Conservation (phyloP, 2,888 invertebrate genomes). For the Pilophorus perplexus region DNA sequence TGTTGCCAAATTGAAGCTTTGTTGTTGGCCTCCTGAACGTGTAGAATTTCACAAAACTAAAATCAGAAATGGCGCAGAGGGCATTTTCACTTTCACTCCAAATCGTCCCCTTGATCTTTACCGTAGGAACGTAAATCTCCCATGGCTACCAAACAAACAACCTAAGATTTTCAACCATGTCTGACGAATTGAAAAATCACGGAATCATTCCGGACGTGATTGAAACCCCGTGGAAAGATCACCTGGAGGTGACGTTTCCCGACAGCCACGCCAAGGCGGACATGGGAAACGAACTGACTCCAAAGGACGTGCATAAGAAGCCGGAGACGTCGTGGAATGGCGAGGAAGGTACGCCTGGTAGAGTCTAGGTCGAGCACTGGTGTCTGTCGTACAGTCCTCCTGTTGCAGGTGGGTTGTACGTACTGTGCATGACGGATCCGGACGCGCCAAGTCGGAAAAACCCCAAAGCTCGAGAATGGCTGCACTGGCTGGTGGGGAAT, state of each 20-base stretch:
- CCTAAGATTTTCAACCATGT: no score
- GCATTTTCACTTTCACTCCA: no score
- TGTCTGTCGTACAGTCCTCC: no score
- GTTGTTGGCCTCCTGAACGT: no score
- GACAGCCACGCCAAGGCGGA: slow-evolving; percentile 52
- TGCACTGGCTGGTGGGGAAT: slow-evolving; percentile 87
- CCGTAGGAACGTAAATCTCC: no score
- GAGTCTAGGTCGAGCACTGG: no score
- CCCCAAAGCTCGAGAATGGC: slow-evolving; percentile 80
- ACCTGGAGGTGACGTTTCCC: not conserved
- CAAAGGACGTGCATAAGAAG: slow-evolving; percentile 69
- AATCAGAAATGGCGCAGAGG: no score
- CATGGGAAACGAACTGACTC: slow-evolving; percentile 71
- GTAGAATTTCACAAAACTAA: no score
- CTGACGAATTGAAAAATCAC: not conserved
- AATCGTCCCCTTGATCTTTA: no score
- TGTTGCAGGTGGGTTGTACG: slow-evolving; percentile 60
- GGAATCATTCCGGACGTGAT: not conserved
- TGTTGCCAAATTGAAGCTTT: no score
- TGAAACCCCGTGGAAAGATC: not conserved
- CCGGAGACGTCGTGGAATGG: slow-evolving; percentile 69
- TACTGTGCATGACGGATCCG: slow-evolving; percentile 85
- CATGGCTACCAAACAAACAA: no score
- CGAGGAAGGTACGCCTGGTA: slow-evolving; percentile 51
- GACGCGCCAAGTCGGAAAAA: slow-evolving; percentile 81